phyloP scores from a whole-genome alignment of 2,113 vertebrate genomes.

The Micronycteris hirsuta region DNA sequence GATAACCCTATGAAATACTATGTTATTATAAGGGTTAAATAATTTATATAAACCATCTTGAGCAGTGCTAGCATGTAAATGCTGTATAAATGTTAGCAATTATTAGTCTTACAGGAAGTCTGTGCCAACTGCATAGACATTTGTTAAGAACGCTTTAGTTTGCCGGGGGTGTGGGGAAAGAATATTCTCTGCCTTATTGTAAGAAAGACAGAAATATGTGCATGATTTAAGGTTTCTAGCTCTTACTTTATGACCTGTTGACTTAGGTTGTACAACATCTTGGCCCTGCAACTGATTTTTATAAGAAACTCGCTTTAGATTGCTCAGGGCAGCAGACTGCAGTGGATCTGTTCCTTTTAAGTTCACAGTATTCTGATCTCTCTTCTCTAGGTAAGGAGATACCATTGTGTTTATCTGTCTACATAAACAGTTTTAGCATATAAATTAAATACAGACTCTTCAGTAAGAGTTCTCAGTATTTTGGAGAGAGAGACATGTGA shows the following conservation, averaged over 20 bases:
- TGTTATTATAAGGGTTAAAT: background rate
- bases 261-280: slow-evolving; percentile 93
- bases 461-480: background rate
- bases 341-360: slow-evolving; percentile 96
- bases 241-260: slow-evolving; percentile 61
- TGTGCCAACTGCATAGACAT: background rate
- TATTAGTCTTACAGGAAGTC: background rate
- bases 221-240: background rate
- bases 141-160: background rate
- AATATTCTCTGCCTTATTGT: background rate
- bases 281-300: slow-evolving; percentile 97
- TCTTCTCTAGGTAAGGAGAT: slow-evolving; percentile 91
- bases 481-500: background rate
- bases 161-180: background rate
- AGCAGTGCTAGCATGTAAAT: background rate
- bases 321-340: slow-evolving; percentile 97
- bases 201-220: background rate
- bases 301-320: slow-evolving; percentile 97
- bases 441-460: background rate
- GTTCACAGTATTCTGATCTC: slow-evolving; percentile 95
- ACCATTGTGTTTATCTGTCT: background rate
- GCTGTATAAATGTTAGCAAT: background rate
- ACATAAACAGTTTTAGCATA: background rate
- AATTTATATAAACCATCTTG: background rate
- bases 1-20: background rate